Conservation (phyloP, 2,797 vertebrate species). For the Hapalemur alaotrensis region DNA sequence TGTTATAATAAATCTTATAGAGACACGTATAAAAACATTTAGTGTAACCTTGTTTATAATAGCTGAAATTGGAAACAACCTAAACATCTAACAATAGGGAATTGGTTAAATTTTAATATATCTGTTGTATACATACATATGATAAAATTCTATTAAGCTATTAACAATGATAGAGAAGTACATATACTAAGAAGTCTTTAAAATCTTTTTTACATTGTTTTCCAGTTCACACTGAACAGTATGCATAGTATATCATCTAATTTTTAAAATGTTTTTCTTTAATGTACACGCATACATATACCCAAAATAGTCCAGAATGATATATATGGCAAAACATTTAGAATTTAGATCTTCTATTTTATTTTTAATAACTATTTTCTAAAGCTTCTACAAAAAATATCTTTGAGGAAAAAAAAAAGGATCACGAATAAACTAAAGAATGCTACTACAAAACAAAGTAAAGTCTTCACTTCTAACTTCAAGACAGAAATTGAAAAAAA, state of each 20-base stretch:
- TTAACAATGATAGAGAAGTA: background rate
- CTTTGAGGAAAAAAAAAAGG: background rate
- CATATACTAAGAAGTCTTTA: background rate
- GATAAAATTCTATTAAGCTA: background rate
- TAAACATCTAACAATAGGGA: background rate
- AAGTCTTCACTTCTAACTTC: background rate
- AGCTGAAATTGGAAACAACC: background rate
- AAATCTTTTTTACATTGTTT: background rate
- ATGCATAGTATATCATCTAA: background rate
- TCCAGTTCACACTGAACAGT: background rate
- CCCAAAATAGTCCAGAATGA: background rate
- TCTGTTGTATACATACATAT: background rate
- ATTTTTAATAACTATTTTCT: slow-evolving; percentile 16
- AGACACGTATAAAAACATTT: background rate
- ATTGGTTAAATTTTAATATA: background rate
- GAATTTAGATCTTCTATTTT: background rate
- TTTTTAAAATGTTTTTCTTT: background rate
- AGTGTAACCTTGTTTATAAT: background rate
- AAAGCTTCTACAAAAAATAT: background rate
- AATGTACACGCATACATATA: background rate
- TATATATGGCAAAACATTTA: background rate
- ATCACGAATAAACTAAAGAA: background rate
- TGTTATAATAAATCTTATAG: background rate
- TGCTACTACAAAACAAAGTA: background rate
- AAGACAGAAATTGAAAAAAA: background rate